Base-by-base conservation (phyloP, 1,140 invertebrate genomes). In the Dreissena polymorpha region DNA sequence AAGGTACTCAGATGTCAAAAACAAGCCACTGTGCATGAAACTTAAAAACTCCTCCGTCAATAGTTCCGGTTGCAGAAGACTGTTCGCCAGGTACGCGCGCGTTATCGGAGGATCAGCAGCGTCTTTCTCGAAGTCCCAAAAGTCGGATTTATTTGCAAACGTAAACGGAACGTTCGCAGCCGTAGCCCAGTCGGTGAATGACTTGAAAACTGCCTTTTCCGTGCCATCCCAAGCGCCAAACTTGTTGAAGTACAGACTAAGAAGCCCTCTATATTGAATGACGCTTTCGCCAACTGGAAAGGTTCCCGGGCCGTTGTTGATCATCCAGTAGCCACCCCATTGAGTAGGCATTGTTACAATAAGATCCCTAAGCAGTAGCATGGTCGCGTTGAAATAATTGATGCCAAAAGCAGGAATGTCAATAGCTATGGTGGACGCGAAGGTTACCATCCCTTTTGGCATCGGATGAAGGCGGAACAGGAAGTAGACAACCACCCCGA, bases 401-500 rank as follows among this genome's bases (percentile, higher is more conserved):
- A 57, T n/a, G 10, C 39, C 57, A n/a, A 60, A 67, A 16, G 53
- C 18, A 13, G 49, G n/a, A 27, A 72, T 7, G n/a, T 81, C 63
- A n/a, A 81, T 10, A 25, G 78, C 55, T 49, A 81, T 13, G 27
- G 16, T 27, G 10, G 63, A 16, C 13, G 29, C 29, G 16, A 73
- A 18, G 27, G 29, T 16, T 23, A 81, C 78, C 57, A 81, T 72
- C 25, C 18, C 13, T 0, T 21, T 12, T 14, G 78, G 78, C 27
- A 49, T n/a, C 13, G 69, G 55, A 71, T 90, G 86, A 0, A 89
- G 80, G 63, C 78, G 79, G 78, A 85, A 87, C 7, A 83, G 84
- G 53, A 87, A 84, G 67, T 72, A 67, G 3, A 84, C 75, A 8
- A 86, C 81, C 18, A 90, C 81, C 0, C 88, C 90, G 75, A 86